Base-by-base conservation (phyloP, 2,888 invertebrate genomes). In the Pollenia labialis region DNA sequence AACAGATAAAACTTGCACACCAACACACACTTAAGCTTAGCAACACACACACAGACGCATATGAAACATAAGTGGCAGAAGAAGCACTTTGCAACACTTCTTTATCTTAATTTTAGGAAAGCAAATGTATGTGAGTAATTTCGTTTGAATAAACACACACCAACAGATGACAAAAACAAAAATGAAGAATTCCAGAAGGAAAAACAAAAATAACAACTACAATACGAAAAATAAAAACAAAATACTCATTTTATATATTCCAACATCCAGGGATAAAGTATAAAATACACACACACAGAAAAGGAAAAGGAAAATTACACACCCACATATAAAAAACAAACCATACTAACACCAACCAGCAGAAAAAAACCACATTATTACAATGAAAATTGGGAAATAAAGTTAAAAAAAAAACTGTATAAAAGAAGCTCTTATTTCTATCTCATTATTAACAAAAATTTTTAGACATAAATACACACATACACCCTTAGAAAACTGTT, bases 231-330 rank as follows among this genome's bases (percentile, higher is more conserved):
- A 58, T 18, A 44, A 60, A n/a, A 60, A 71, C 9, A 50, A 50
- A 40, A 79, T 60, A 52, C 66, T 32, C 52, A 54, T 69, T 69
- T 69, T 60, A 23, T 69, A 72, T 83, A 72, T 83, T 77, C 72
- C 83, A 83, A 50, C 83, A 83, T 83, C 83, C 83, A 83, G 83
- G 83, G 77, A 77, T 83, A 83, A 58, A 58, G 32, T 48, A 72
- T n/a, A 54, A 60, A 69, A 75, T 32, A 54, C 10, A 42, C 8
- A 74, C 18, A n/a, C 52, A 46, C 7, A 14, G 23, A 48, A 8
- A 60, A 62, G 8, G 48, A 6, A 60, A 48, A 48, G n/a, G 3
- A 42, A 48, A 16, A 12, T 32, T 10, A 10, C n/a, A 14, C 8
- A 68, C 18, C 16, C 56, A 56, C 54, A 56, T 12, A n/a, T 10